phyloP scores from a whole-genome alignment of 2,888 invertebrate genomes.

The Rhingia campestris region DNA sequence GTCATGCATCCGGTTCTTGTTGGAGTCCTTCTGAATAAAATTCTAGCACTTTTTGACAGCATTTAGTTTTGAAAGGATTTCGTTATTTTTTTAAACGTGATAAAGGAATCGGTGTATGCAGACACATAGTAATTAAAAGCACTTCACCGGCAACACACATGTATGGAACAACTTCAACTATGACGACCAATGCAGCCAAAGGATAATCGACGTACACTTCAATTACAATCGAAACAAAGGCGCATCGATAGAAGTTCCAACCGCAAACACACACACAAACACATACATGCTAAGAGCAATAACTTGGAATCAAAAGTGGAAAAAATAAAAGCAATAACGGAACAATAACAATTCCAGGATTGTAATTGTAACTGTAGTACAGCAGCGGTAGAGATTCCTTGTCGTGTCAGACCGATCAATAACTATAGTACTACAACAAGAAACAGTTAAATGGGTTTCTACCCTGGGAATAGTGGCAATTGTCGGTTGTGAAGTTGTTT shows the following conservation, averaged over 20 bases:
- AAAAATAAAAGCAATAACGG: slow-evolving; percentile 55
- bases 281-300: slow-evolving; percentile 21
- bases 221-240: slow-evolving; percentile 66
- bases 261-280: neutral
- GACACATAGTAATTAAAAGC: slow-evolving; percentile 55
- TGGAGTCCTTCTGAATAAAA: neutral
- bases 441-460: slow-evolving; percentile 60
- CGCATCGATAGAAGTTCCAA: slow-evolving; percentile 2
- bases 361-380: slow-evolving; percentile 4
- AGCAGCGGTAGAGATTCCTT: neutral
- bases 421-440: slow-evolving; percentile 27
- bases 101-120: slow-evolving; percentile 44
- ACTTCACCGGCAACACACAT: slow-evolving; percentile 17
- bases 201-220: slow-evolving; percentile 68
- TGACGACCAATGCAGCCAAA: slow-evolving; percentile 30
- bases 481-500: slow-evolving; percentile 71
- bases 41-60: neutral
- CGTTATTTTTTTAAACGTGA: slow-evolving; percentile 23
- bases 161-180: neutral
- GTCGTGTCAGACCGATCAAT: slow-evolving; percentile 34
- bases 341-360: slow-evolving; percentile 65
- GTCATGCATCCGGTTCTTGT: neutral
- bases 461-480: slow-evolving; percentile 70
- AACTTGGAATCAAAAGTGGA: slow-evolving; percentile 36
- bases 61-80: neutral